Evolutionary conservation across 2,113 vertebrate genomes (phyloP).

Genomic region (Bubo scandiacus): DNA sequence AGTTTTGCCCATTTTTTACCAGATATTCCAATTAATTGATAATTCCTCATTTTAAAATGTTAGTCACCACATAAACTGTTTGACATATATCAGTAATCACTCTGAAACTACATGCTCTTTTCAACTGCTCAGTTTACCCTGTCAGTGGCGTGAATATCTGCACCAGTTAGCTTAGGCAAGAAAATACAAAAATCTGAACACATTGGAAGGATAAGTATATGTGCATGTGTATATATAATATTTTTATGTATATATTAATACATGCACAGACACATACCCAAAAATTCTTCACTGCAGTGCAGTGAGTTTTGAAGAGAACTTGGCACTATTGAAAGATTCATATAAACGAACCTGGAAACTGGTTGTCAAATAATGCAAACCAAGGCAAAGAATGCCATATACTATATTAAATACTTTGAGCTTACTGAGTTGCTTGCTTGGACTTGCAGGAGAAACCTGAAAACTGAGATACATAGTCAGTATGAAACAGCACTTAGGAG

Average conservation of each 20-base stretch:
- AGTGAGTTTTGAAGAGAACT: slow-evolving; percentile 22
- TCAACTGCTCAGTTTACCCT: neutral
- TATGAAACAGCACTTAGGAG: neutral
- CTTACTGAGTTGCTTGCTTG: slow-evolving; percentile 34
- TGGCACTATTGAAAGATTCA: slow-evolving; percentile 11
- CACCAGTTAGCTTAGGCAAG: neutral
- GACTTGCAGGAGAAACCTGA: slow-evolving; percentile 44
- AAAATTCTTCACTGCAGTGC: neutral
- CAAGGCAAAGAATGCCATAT: neutral
- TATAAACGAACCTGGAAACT: neutral
- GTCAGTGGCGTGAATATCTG: neutral
- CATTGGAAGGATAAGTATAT: neutral
- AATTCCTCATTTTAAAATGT: neutral
- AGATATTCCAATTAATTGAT: neutral
- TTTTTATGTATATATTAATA: neutral
- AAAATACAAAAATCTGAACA: neutral
- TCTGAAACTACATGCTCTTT: neutral
- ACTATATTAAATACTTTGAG: slow-evolving; percentile 30
- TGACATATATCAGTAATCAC: neutral
- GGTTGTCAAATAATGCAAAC: slow-evolving; percentile 42
- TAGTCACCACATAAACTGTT: neutral
- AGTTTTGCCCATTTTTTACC: neutral
- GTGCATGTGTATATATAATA: neutral
- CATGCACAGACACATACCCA: neutral
- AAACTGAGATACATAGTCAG: slow-evolving; percentile 11